These are phyloP conservation scores for Chelon auratus DNA, from an alignment of 2,797 vertebrate genomes.

Conservation along the genomic window DNA sequence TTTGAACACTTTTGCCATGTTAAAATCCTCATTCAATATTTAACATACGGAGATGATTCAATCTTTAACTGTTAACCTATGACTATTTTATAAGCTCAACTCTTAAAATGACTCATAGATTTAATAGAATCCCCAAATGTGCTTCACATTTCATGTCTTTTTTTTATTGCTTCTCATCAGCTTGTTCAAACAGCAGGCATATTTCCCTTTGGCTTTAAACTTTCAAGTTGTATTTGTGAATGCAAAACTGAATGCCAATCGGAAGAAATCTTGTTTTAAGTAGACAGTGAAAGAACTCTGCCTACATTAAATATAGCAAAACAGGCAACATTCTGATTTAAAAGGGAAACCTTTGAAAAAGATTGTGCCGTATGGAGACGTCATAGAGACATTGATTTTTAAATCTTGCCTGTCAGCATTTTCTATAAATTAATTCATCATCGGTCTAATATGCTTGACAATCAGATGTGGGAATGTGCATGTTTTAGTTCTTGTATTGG, in stretches of 20 bases:
- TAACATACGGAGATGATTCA: constrained; percentile 50
- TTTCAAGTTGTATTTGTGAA: background rate
- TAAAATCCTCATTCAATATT: constrained; percentile 46
- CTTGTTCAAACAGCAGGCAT: background rate
- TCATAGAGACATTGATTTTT: background rate
- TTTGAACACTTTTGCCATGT: constrained; percentile 13
- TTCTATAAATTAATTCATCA: background rate
- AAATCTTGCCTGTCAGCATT: background rate
- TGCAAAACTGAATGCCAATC: background rate
- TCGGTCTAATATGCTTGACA: background rate
- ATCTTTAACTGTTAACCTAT: constrained; percentile 33
- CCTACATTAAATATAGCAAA: no score
- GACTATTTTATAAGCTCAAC: constrained; percentile 45
- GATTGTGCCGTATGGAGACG: no score
- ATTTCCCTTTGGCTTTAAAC: constrained; percentile 5
- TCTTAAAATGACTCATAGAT: constrained; percentile 46
- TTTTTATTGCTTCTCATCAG: constrained; percentile 16
- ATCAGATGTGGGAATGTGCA: background rate
- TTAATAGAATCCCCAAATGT: constrained; percentile 44
- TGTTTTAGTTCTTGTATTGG: background rate
- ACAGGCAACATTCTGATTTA: no score
- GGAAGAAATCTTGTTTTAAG: background rate
- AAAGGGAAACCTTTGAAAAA: no score
- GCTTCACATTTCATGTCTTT: constrained; percentile 42
- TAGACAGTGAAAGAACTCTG: no score